Conservation (phyloP, 2,888 invertebrate genomes). For the Neoaliturus tenellus region DNA sequence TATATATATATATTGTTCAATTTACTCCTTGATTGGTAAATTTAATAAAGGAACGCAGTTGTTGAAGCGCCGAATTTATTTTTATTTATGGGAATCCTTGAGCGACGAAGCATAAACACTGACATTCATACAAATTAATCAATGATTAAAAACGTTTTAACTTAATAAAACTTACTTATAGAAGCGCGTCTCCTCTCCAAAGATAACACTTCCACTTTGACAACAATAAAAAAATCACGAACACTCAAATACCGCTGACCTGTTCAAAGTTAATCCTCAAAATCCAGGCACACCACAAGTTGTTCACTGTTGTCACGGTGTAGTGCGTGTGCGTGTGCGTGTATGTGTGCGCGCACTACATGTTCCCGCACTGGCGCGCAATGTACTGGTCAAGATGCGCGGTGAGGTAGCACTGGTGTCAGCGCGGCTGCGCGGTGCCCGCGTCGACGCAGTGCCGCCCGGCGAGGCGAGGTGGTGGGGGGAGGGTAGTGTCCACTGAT, state of each 20-base stretch:
- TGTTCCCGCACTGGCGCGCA: constrained; percentile 16
- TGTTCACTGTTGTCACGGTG: not conserved
- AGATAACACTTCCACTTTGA: constrained; percentile 2
- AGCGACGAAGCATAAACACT: too few relatives aligned
- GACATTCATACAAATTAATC: too few relatives aligned
- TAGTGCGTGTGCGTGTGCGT: not conserved
- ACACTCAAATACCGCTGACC: not conserved
- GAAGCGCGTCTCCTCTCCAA: not conserved
- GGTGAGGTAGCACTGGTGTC: constrained; percentile 33
- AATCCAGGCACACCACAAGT: not conserved
- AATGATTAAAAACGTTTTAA: not conserved
- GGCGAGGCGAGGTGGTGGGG: not conserved
- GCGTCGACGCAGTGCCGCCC: not conserved
- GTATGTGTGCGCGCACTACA: constrained; percentile 25
- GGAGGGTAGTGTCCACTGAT: constrained; percentile 26
- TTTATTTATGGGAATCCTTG: too few relatives aligned
- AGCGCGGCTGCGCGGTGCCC: not conserved
- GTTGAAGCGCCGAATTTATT: too few relatives aligned
- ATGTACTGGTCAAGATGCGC: constrained; percentile 33
- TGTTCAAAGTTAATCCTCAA: constrained; percentile 7
- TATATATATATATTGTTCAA: too few relatives aligned
- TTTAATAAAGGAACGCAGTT: too few relatives aligned
- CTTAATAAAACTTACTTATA: not conserved
- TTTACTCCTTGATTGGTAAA: too few relatives aligned
- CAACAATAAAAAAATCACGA: not conserved